Conservation (phyloP, 64 coral and sea anemone genomes). For the Orbicella faveolata region DNA sequence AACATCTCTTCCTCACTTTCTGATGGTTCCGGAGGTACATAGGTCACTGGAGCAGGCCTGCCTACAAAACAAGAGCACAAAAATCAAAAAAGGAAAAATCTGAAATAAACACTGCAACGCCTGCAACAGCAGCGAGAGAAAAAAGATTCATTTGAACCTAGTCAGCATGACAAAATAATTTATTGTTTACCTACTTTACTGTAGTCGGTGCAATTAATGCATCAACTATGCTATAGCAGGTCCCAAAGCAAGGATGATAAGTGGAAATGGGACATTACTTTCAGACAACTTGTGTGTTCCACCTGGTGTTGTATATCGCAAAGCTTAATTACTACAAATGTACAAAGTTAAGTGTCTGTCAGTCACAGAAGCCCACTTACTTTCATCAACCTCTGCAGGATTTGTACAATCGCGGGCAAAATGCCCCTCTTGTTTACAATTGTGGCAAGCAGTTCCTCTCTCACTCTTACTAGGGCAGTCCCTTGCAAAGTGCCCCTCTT, state of each 20-base stretch:
- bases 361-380: conserved; percentile 16
- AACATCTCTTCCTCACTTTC: conserved; percentile 93
- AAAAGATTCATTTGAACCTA: no score
- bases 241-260: no score
- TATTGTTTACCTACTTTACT: no score
- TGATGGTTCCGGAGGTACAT: conserved; percentile 82
- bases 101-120: neutral
- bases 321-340: no score
- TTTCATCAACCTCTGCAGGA: conserved; percentile 19
- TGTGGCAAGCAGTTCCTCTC: conserved; percentile 19
- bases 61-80: conserved; percentile 42
- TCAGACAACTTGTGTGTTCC: no score
- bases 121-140: neutral
- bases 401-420: conserved; percentile 62
- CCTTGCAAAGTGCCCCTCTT: conserved; percentile 35
- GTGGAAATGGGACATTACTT: no score
- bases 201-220: no score
- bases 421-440: conserved; percentile 41
- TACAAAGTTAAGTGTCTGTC: no score
- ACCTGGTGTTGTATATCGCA: no score
- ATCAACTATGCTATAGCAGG: no score
- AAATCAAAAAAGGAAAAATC: neutral
- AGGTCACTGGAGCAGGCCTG: conserved; percentile 78
- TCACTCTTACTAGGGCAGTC: conserved; percentile 17
- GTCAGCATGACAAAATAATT: no score